These are phyloP conservation scores for Alectoris magna DNA, from an alignment of 2,797 vertebrate genomes.

Conservation along the genomic window DNA sequence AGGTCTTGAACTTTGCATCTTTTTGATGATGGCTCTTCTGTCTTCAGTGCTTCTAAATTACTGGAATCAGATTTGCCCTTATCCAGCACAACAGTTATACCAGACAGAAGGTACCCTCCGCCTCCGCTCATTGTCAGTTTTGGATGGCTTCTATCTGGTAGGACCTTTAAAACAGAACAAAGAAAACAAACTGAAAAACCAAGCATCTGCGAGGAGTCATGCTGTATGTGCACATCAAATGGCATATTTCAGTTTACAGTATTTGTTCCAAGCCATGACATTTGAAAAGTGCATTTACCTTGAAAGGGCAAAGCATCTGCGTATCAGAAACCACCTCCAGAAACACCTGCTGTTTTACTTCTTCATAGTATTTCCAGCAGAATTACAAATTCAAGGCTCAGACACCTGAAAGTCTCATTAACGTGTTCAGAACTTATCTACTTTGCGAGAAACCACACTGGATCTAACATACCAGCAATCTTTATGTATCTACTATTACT, in stretches of 20 bases:
- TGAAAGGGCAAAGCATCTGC: neutral
- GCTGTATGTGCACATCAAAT: neutral
- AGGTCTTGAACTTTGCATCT: slow-evolving; percentile 85
- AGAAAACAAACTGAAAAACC: neutral
- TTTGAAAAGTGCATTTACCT: neutral
- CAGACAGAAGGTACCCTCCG: slow-evolving; percentile 93
- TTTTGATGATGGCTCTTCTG: slow-evolving; percentile 87
- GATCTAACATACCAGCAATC: neutral
- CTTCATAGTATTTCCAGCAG: neutral
- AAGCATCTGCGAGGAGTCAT: neutral
- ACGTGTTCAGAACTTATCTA: neutral
- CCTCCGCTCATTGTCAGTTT: slow-evolving; percentile 93
- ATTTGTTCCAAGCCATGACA: neutral
- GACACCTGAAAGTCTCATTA: neutral
- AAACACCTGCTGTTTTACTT: neutral
- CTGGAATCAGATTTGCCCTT: slow-evolving; percentile 59
- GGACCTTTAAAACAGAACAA: slow-evolving; percentile 80
- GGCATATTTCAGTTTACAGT: neutral
- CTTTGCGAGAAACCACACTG: neutral
- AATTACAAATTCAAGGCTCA: neutral
- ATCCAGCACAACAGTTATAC: slow-evolving; percentile 86
- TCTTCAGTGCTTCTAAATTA: slow-evolving; percentile 48
- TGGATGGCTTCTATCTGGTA: slow-evolving; percentile 96
- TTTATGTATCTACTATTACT: neutral
- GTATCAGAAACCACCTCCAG: neutral